Conservation (phyloP, 2,888 invertebrate species). For the Melinaea menophilus region DNA sequence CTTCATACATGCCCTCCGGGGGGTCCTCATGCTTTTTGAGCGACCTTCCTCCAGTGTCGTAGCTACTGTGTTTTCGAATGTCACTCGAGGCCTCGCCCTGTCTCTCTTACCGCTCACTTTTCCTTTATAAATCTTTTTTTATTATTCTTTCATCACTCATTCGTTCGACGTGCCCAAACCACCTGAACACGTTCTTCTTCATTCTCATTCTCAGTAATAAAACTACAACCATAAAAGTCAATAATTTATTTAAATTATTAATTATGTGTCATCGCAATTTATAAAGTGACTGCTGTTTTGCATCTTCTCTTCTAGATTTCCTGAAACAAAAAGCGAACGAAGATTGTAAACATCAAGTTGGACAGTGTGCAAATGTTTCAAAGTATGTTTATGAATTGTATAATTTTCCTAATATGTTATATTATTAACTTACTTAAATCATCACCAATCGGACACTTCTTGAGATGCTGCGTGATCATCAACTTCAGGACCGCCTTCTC, state of each 20-base stretch:
- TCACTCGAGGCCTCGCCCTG: too few species aligned
- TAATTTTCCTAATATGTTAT: background rate
- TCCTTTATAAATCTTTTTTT: too few species aligned
- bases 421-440: constrained; percentile 52
- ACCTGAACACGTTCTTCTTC: too few species aligned
- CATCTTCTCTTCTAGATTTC: background rate
- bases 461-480: constrained; percentile 53
- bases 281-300: background rate
- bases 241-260: background rate
- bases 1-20: too few species aligned
- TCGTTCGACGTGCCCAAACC: too few species aligned
- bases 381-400: background rate
- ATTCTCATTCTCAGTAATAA: background rate
- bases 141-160: too few species aligned
- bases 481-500: constrained; percentile 50
- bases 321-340: background rate
- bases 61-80: too few species aligned
- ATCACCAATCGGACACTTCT: constrained; percentile 48
- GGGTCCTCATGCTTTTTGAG: too few species aligned
- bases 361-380: background rate
- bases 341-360: too few species aligned
- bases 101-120: too few species aligned
- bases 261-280: background rate
- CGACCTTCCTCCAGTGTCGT: too few species aligned
- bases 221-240: background rate